Base-by-base conservation (phyloP, 2,797 vertebrate genomes). In the Mustela erminea region DNA sequence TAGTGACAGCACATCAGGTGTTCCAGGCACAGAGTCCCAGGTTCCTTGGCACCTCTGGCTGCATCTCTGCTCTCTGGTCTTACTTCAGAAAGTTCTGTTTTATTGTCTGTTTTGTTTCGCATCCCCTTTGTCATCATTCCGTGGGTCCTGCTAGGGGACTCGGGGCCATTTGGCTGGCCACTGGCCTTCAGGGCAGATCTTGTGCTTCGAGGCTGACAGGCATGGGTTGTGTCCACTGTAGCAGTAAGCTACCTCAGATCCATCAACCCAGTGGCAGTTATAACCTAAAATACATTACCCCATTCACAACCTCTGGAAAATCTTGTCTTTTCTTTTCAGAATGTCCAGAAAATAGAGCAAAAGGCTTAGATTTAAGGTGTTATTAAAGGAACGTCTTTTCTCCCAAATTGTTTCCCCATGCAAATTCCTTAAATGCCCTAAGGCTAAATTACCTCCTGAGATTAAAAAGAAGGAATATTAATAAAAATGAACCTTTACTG, bases 1-100 rank as follows among this genome's bases (percentile, higher is more conserved):
- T 29, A 32, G 27, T 25, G 29, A 32, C 46, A 54, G 87, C 97
- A 87, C 95, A 66, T 90, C 81, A 1, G 62, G 72, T 29, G 29
- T 93, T 85, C 94, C 64, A 96, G 38, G 54, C 9, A 0, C 60
- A 56, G 90, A 83, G 95, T 68, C 54, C 54, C 35, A 78, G 84
- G 38, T 52, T 93, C 96, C 92, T 89, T 85, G 41, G 62, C 68
- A 29, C 58, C n/a, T 14, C 72, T 82, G 77, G 9, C 93, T 29
- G 43, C 35, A 23, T 72, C 74, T 96, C 27, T 43, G 92, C 94
- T 97, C 60, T 92, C 96, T 85, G 84, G 52, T 46, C 95, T 97
- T 97, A 72, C 27, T 97, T 98, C 74, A 7, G 68, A 14, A 92
- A 84, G 3, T 86, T 96, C 0, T 29, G n/a, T 97, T 97, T 93